Conservation (phyloP, 2,797 vertebrate genomes). For the Geotrypetes seraphini region DNA sequence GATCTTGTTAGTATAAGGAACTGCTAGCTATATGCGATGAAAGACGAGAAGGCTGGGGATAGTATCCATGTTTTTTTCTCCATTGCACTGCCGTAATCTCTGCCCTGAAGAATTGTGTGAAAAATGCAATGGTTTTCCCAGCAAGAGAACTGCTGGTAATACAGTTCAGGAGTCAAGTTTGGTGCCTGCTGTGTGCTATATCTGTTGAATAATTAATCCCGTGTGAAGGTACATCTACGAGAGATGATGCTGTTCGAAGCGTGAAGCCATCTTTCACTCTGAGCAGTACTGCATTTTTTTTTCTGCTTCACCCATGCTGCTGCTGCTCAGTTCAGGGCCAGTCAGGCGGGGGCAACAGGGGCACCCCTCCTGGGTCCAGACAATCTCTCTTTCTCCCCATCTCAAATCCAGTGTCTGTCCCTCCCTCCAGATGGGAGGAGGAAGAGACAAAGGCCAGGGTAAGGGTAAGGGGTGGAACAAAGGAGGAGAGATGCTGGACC, state of each 20-base stretch:
- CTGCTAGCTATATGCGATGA: too few relatives aligned
- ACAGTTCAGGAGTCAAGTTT: neutral
- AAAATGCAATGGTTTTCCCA: neutral
- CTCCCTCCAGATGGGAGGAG: too few relatives aligned
- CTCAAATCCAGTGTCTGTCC: too few relatives aligned
- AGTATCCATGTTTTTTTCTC: too few relatives aligned
- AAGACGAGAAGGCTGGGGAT: too few relatives aligned
- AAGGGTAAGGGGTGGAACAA: too few relatives aligned
- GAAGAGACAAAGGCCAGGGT: too few relatives aligned
- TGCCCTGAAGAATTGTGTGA: neutral
- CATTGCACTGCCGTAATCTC: neutral
- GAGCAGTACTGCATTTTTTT: neutral
- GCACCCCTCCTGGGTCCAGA: too few relatives aligned
- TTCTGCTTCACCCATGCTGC: neutral
- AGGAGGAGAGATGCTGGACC: too few relatives aligned
- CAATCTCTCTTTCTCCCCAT: too few relatives aligned
- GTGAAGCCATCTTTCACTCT: neutral
- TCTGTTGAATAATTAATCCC: neutral
- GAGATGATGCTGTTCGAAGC: neutral
- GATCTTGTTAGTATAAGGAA: too few relatives aligned
- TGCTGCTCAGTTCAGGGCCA: constrained; percentile 2
- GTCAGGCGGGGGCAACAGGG: too few relatives aligned
- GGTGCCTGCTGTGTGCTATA: neutral
- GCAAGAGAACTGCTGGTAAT: rapidly evolving
- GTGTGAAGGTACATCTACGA: neutral